Evolutionary conservation across 1,140 invertebrate species (phyloP).

Genomic region (Trichomalopsis sarcophagae): DNA sequence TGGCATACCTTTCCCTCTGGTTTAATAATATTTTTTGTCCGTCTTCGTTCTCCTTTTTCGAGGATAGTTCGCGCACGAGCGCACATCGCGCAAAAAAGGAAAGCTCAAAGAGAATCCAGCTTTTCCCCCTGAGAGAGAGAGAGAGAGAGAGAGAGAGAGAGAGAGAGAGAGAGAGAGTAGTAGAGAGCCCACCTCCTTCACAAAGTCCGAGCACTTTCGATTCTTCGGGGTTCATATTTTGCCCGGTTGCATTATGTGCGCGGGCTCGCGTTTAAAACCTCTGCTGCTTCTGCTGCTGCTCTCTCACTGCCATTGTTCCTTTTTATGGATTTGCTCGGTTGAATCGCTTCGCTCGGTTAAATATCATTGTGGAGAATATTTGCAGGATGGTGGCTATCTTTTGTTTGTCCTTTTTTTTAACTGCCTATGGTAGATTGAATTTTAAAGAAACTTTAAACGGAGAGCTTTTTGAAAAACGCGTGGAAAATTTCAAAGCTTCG

Average conservation of each 20-base stretch:
- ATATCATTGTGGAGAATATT: neutral
- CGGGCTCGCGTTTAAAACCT: constrained; percentile 3
- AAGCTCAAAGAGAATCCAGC: neutral
- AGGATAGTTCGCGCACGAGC: neutral
- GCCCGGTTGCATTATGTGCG: constrained; percentile 21
- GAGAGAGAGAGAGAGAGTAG: neutral
- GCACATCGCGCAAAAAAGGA: neutral
- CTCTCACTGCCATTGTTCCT: neutral
- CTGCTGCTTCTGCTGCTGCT: neutral
- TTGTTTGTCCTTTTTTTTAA: neutral
- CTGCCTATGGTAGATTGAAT: neutral
- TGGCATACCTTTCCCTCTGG: too few species aligned
- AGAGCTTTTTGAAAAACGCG: neutral
- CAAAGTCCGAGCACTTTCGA: constrained; percentile 28
- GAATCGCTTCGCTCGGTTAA: neutral
- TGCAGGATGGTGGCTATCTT: neutral
- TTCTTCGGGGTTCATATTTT: constrained; percentile 19
- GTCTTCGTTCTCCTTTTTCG: neutral
- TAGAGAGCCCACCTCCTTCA: neutral
- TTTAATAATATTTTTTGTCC: constrained; percentile 20
- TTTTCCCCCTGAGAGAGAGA: neutral
- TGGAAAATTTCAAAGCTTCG: too few species aligned
- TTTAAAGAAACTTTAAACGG: neutral
- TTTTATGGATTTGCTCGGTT: constrained; percentile 5
- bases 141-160: constrained; percentile 1